phyloP scores from a whole-genome alignment of 2,797 vertebrate species.

The Petrocephalus sullivani region DNA sequence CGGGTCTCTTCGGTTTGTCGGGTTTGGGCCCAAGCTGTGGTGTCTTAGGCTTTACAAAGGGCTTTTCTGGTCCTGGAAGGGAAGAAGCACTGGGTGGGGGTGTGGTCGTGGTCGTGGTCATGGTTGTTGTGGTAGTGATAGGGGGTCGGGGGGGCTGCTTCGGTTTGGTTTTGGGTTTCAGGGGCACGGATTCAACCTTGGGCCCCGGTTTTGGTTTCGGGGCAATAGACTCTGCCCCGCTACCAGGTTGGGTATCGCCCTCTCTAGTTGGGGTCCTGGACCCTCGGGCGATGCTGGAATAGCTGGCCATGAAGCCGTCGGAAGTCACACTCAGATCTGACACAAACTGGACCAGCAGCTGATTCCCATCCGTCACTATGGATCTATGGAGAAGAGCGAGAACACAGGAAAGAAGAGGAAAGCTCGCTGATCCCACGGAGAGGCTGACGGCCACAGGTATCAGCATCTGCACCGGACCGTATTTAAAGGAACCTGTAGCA shows the following conservation, averaged over 20 bases:
- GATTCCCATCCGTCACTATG: conserved; percentile 65
- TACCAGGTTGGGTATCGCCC: conserved; percentile 14
- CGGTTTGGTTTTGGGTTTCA: conserved; percentile 23
- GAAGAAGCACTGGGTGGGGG: background rate
- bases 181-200: conserved; percentile 5
- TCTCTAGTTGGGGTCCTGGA: conserved; percentile 25
- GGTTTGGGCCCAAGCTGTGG: conserved; percentile 26
- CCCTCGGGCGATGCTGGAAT: conserved; percentile 54
- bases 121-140: conserved; percentile 17
- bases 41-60: background rate
- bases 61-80: background rate
- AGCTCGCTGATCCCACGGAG: background rate
- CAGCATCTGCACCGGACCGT: background rate
- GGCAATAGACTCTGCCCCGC: conserved; percentile 6
- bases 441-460: background rate
- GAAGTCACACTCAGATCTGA: conserved; percentile 82
- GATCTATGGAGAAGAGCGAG: conserved; percentile 46
- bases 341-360: conserved; percentile 84
- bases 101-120: conserved; percentile 21
- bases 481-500: background rate
- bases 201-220: conserved; percentile 14
- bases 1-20: conserved; percentile 28
- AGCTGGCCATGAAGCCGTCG: conserved; percentile 76
- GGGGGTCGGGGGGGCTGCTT: conserved; percentile 8
- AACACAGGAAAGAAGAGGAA: background rate